A percentile compares a stretch with the other conserved stretches of the same genome.
phyloP scores from a whole-genome alignment of 1,140 invertebrate genomes.

The Caenorhabditis latens region DNA sequence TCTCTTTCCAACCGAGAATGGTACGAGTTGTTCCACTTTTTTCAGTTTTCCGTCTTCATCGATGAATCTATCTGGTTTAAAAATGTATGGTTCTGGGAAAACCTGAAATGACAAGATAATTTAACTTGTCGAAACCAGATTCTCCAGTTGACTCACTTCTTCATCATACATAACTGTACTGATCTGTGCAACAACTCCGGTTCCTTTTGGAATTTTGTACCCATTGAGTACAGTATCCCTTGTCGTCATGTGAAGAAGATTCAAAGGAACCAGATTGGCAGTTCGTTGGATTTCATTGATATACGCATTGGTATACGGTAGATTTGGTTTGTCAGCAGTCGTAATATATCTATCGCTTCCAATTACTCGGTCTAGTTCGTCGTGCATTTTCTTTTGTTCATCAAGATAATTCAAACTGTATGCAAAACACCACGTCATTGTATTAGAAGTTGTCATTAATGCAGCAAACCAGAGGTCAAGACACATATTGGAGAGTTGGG shows the following conservation, averaged over 20 bases:
- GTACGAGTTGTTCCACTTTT: slow-evolving; percentile 89
- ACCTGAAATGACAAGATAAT: slow-evolving; percentile 78
- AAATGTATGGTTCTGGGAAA: slow-evolving; percentile 88
- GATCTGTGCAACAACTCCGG: slow-evolving; percentile 9
- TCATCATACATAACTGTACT: slow-evolving; percentile 52
- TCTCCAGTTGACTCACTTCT: not conserved
- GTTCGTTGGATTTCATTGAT: slow-evolving; percentile 64
- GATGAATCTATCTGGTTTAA: slow-evolving; percentile 87
- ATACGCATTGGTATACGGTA: slow-evolving; percentile 58
- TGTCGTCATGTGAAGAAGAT: slow-evolving; percentile 60
- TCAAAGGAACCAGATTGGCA: slow-evolving; percentile 60
- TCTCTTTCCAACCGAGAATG: slow-evolving; percentile 88
- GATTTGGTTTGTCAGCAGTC: slow-evolving; percentile 55
- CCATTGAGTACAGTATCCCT: slow-evolving; percentile 85
- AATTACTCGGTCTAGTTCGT: slow-evolving; percentile 67
- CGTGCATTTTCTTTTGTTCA: slow-evolving; percentile 66
- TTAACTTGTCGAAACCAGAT: not conserved
- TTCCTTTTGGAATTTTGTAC: slow-evolving; percentile 78
- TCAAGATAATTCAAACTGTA: slow-evolving; percentile 63
- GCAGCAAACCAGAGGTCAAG: slow-evolving; percentile 65
- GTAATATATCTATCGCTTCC: slow-evolving; percentile 52
- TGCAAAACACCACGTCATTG: slow-evolving; percentile 52
- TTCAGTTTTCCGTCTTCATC: slow-evolving; percentile 83
- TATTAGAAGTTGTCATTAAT: slow-evolving; percentile 57
- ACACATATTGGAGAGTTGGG: slow-evolving; percentile 57